Base-by-base conservation (phyloP, 2,113 vertebrate genomes). In the Cyphomyrus plagiostoma region DNA sequence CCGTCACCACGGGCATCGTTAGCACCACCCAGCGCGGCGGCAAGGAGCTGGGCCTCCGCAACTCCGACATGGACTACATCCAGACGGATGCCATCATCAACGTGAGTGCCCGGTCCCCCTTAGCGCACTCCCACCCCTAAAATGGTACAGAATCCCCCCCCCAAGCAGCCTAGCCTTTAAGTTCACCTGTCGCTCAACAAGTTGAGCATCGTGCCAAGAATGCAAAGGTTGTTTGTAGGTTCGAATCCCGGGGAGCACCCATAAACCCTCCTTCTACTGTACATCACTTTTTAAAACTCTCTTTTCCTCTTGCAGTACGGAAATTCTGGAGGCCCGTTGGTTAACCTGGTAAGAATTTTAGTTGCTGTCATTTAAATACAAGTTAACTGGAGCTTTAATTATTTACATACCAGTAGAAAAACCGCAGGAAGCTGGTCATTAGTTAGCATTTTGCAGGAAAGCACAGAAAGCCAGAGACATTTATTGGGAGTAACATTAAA, bases 241-340 rank as follows among this genome's bases (percentile, higher is more conserved):
- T 70, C 13, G 62, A 70, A 30, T 30, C 26, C 26, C 2, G 2
- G n/a, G 23, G 9, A 66, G 2, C 62, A 13, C 10, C 11, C n/a
- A 13, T 30, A 13, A 4, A 70, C 1, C n/a, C n/a, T 66, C 8
- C n/a, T 9, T 26, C 23, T 66, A 26, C 62, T 11, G 62, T 66
- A 26, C 0, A 2, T 26, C 23, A 3, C 13, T 82, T 82, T 82
- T 45, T 17, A 39, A 66, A 70, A 13, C 23, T 66, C 56, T 7
- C 4, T 90, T 88, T 58, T 92, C 90, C 92, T 0, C 87, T 96
- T 95, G 90, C 96, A 99, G 98, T 99, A 98, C 23, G 98, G 98
- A 66, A 99, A 99, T 93, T 99, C 98, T 0, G 98, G 98, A 95
- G 98, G 98, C 62, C 98, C 98, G 0, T 91, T 99, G n/a, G 98